These are phyloP conservation scores for Myopa testacea DNA, from an alignment of 2,888 invertebrate species.

Conservation along the genomic window DNA sequence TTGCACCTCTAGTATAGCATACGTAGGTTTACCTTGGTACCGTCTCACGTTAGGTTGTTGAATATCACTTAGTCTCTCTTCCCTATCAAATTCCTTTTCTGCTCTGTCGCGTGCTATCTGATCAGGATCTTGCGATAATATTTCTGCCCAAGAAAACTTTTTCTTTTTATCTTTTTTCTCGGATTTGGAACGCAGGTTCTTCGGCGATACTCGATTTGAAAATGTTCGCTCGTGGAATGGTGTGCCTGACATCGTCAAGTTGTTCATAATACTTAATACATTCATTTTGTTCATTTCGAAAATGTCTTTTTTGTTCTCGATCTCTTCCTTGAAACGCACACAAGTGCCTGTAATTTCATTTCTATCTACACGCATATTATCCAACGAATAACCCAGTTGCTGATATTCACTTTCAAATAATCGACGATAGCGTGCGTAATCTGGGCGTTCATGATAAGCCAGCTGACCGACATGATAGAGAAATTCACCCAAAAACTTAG, in stretches of 20 bases:
- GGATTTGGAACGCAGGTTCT: conserved; percentile 74
- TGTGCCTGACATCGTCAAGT: conserved; percentile 57
- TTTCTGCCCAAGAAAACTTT: conserved; percentile 68
- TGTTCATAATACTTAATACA: conserved; percentile 59
- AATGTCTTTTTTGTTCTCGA: conserved; percentile 63
- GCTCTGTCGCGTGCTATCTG: conserved; percentile 68
- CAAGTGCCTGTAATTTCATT: conserved; percentile 61
- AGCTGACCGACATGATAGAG: conserved; percentile 78
- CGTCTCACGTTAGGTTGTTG: conserved; percentile 58
- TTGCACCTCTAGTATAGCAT: conserved; percentile 66
- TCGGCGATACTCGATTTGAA: conserved; percentile 71
- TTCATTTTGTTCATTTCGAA: conserved; percentile 70
- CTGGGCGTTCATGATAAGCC: conserved; percentile 80
- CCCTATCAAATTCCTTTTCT: conserved; percentile 67
- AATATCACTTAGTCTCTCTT: conserved; percentile 59
- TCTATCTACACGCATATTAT: conserved; percentile 58
- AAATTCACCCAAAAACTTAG: conserved; percentile 77
- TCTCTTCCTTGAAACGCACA: conserved; percentile 61
- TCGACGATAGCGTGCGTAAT: conserved; percentile 79
- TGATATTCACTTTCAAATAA: conserved; percentile 77
- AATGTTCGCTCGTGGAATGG: conserved; percentile 66
- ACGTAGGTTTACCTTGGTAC: conserved; percentile 66
- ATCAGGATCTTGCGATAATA: conserved; percentile 68
- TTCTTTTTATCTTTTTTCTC: conserved; percentile 62
- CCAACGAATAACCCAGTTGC: conserved; percentile 68